A percentile compares a stretch with the other conserved stretches of the same genome.
Evolutionary conservation across 2,888 invertebrate species (phyloP).

Genomic region (Thyatira batis): DNA sequence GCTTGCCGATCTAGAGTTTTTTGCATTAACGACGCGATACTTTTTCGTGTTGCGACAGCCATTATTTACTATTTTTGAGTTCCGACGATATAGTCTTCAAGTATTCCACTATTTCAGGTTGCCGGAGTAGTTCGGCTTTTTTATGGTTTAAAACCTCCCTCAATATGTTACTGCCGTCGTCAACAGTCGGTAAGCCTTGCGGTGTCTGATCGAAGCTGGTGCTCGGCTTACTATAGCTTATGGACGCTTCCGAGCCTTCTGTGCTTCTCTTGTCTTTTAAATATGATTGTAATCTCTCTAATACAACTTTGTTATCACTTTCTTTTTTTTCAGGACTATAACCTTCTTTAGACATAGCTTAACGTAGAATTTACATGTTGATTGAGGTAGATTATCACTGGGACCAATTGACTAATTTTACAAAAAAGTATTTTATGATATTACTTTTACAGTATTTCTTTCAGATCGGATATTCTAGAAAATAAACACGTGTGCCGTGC

Average conservation of each 20-base stretch:
- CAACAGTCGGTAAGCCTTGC: constrained; percentile 43
- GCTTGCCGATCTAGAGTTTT: constrained; percentile 69
- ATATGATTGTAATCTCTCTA: constrained; percentile 74
- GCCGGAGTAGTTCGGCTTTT: constrained; percentile 70
- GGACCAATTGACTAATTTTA: background rate
- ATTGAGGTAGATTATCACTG: background rate
- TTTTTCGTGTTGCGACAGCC: constrained; percentile 68
- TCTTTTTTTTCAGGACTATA: constrained; percentile 76
- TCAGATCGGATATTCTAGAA: constrained; percentile 3
- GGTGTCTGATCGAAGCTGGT: constrained; percentile 63
- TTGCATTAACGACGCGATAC: constrained; percentile 69
- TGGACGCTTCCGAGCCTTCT: constrained; percentile 54
- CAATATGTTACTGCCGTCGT: constrained; percentile 69
- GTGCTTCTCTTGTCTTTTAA: constrained; percentile 73
- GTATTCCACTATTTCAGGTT: constrained; percentile 73
- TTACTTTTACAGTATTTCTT: background rate
- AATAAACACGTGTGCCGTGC: constrained; percentile 46
- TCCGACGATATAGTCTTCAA: constrained; percentile 67
- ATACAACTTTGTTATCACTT: constrained; percentile 74
- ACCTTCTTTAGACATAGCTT: constrained; percentile 78
- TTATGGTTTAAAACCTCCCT: constrained; percentile 75
- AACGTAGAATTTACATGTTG: constrained; percentile 36
- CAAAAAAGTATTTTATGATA: background rate
- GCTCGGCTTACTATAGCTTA: constrained; percentile 63
- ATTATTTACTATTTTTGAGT: constrained; percentile 61